phyloP scores from a whole-genome alignment of 2,113 vertebrate genomes.

The Corydoras sp. region DNA sequence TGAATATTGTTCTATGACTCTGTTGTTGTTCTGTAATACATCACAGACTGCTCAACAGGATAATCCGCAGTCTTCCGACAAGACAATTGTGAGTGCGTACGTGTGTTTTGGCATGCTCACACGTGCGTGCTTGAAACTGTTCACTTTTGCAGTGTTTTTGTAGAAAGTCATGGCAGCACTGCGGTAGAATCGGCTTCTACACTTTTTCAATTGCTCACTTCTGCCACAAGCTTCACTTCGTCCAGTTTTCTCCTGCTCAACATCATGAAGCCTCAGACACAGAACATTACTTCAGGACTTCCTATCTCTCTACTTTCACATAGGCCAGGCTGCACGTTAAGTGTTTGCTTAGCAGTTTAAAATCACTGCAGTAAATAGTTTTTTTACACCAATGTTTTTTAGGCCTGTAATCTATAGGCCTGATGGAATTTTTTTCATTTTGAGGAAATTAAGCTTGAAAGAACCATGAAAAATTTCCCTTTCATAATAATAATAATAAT shows the following conservation, averaged over 20 bases:
- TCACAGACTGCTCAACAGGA: conserved; percentile 40
- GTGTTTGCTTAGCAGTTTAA: neutral
- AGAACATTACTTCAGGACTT: conserved; percentile 9
- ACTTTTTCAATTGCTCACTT: conserved; percentile 41
- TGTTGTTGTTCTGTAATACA: conserved; percentile 35
- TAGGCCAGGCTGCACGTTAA: conserved; percentile 5
- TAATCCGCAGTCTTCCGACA: conserved; percentile 35
- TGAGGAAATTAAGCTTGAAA: no score
- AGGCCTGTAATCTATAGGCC: no score
- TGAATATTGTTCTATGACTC: conserved; percentile 17
- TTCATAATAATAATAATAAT: no score
- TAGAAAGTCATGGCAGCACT: neutral
- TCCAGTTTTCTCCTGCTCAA: neutral
- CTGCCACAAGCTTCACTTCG: conserved; percentile 32
- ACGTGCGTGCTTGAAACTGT: conserved; percentile 35
- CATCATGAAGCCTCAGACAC: conserved; percentile 14
- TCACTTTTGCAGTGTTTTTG: conserved; percentile 17
- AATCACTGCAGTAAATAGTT: no score
- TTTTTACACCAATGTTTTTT: no score
- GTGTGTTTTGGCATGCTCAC: conserved; percentile 32
- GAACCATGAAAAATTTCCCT: no score
- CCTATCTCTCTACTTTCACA: neutral
- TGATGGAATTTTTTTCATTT: no score
- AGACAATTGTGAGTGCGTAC: conserved; percentile 42
- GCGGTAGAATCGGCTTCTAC: conserved; percentile 20